A percentile compares a stretch with the other conserved stretches of the same genome.
These are phyloP conservation scores for Cuculus canorus DNA, from an alignment of 2,797 vertebrate genomes.

Conservation along the genomic window DNA sequence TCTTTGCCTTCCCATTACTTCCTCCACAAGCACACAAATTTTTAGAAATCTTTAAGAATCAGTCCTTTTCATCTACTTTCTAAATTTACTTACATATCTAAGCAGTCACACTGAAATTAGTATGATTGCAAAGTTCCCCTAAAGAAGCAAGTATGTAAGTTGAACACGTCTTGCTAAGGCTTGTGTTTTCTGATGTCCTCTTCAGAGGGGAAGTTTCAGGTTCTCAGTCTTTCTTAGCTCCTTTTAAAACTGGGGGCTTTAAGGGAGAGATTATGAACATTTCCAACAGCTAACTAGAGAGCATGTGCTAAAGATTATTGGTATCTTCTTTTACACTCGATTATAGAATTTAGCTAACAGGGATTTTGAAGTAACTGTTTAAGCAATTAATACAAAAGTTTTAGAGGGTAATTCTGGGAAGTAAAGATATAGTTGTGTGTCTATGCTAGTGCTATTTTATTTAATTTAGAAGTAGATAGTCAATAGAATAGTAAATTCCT, in stretches of 20 bases:
- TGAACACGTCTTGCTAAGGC: background rate
- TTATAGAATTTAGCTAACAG: background rate
- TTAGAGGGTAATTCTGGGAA: background rate
- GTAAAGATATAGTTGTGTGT: background rate
- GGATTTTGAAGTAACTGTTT: background rate
- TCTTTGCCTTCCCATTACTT: background rate
- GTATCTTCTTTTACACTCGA: background rate
- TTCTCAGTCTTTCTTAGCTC: background rate
- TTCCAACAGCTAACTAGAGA: background rate
- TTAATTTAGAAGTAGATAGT: background rate
- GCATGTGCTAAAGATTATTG: background rate
- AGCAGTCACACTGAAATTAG: background rate
- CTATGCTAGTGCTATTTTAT: background rate
- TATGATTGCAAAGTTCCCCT: background rate
- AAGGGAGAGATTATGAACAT: background rate
- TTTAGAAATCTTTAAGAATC: background rate
- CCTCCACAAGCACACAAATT: background rate
- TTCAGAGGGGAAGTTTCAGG: background rate
- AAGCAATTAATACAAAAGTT: conserved; percentile 12
- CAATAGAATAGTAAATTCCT: background rate
- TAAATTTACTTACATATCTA: background rate
- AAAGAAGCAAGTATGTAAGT: accelerated
- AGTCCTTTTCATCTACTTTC: background rate
- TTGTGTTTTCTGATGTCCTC: background rate
- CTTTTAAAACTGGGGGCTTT: background rate